Evolutionary conservation across 2,797 vertebrate genomes (phyloP), one percentile per base, ranked within the genome.

Genomic region (Phoeniculus purpureus): DNA sequence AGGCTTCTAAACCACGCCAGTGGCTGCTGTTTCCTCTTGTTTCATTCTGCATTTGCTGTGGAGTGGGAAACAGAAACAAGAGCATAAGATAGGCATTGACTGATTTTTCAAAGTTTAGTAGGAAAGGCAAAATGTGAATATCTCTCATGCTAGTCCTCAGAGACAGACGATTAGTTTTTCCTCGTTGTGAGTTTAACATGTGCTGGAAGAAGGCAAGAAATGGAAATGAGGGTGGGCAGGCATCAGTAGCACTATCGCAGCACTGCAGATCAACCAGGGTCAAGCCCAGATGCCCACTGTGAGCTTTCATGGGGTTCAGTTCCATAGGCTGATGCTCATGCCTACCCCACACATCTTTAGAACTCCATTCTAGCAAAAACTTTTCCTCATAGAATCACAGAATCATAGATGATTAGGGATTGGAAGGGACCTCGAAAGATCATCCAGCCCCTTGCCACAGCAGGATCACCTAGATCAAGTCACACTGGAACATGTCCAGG

Each of bases 1-100:
- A 92, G 82, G 89, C 90, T 94, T 92, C 91, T 73, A 75, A 93
- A 87, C 55, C 29, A 56, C 66, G 47, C 59, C 70, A 70, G 73
- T 55, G 51, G 29, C 55, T 93, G 55, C 23, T 20, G 10, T 85
- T 90, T 75, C 68, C 32, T 90, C 43, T 71, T 34, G 32, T 74
- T 92, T 64, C 55, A 56, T 75, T 59, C 22, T 72, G n/a, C 3
- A 1, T 81, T 92, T 92, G 34, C 34, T 52, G 25, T 40, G 43
- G 43, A 59, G 23, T 34, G 32, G 52, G 52, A 75, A 73, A 85
- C n/a, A 66, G 59, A 72, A 75, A 78, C 37, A 45, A 48, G 55
- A 78, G 15, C 21, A 52, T 23, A 78, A 48, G 43, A 25, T 23
- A n/a, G 23, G 51, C 31, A 55, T 15, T 40, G 64, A 15, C 6